Percentiles rank a stretch among this genome's conserved stretches.
Conservation (phyloP, 2,113 vertebrate species). For the Talpa occidentalis region DNA sequence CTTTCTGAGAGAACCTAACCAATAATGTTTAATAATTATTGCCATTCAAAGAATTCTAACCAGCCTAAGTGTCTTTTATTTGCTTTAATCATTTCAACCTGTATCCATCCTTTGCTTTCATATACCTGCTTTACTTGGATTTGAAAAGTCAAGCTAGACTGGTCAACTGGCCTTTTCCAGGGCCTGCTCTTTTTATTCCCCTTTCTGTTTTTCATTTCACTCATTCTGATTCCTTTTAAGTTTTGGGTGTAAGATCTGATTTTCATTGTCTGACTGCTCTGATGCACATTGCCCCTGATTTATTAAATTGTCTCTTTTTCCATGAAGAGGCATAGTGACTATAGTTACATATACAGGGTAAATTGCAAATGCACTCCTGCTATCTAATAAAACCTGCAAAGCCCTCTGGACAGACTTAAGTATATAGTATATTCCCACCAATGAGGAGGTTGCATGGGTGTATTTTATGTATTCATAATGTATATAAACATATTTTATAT, state of each 20-base stretch:
- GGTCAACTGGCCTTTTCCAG: neutral
- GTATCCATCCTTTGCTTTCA: neutral
- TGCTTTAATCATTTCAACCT: conserved; percentile 14
- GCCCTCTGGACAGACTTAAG: neutral
- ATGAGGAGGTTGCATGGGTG: neutral
- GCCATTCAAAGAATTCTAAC: neutral
- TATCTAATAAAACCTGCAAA: neutral
- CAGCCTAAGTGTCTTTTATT: neutral
- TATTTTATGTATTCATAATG: neutral
- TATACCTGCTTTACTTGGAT: neutral
- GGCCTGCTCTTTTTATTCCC: neutral
- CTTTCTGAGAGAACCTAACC: neutral
- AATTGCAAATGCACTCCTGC: neutral
- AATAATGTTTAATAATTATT: neutral
- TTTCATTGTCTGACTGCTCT: neutral
- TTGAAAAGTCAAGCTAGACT: neutral
- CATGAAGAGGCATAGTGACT: conserved; percentile 6
- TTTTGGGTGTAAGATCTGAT: neutral
- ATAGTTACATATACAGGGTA: neutral
- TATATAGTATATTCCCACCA: neutral
- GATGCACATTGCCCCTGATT: neutral
- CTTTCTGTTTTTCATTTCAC: neutral
- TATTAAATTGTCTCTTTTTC: conserved; percentile 29
- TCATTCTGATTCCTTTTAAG: conserved; percentile 16
- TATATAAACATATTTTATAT: neutral